Evolutionary conservation across 2,797 vertebrate species (phyloP), one percentile per base, ranked within the genome.

Genomic region (Hafferia zeledoni): DNA sequence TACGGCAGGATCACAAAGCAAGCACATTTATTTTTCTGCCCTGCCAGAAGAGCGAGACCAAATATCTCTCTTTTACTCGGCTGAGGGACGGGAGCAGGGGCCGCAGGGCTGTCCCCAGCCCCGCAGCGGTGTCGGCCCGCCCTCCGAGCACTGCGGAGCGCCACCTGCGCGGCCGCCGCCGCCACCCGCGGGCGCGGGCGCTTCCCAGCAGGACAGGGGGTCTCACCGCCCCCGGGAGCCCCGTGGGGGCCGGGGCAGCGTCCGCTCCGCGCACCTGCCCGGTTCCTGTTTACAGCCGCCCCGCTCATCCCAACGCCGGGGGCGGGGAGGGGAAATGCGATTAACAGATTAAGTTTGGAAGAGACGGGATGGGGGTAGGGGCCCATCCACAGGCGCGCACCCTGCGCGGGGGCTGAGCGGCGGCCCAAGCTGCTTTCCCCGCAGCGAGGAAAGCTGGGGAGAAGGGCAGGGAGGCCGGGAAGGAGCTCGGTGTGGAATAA

Each of bases 311-410:
- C 89, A 37, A 0, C n/a, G n/a, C 52, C 72, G 80, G 67, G 79
- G 65, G 71, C 60, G 61, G 69, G 49, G 31, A 71, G 35, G 52
- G 41, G 47, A 81, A 94, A 94, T 90, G 53, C 91, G 87, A 94
- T 93, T 94, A 95, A 28, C 43, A 53, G 93, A 88, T 94, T 90
- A 89, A 89, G 87, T 79, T 86, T 82, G 77, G 83, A 53, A 83
- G 49, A 35, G 75, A 60, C 53, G 41, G 37, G 31, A 22, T 24
- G 41, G 27, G 39, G 39, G 46, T 11, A 24, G 23, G 43, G 63
- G 46, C 35, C 47, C 67, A 25, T n/a, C 41, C n/a, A 52, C 35
- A 83, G 50, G 64, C 27, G 77, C 80, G 76, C 55, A 71, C 2
- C 1, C 14, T 64, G 49, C 59, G 71, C 47, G n/a, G 64, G 22